phyloP scores from a whole-genome alignment of 2,797 vertebrate species.

The Gallinago solitaria region DNA sequence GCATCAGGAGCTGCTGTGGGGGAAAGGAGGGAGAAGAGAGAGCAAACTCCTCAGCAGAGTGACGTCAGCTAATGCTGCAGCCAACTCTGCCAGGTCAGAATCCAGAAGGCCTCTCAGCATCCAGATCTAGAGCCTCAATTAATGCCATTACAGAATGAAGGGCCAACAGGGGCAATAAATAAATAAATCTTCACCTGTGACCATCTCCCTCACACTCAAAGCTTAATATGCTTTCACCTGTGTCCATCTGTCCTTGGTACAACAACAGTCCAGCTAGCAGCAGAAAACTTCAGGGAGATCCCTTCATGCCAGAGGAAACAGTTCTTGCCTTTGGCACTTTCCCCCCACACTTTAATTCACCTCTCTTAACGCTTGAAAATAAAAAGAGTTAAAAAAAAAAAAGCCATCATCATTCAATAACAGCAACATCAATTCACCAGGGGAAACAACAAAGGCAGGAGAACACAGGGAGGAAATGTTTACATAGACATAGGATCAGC shows the following conservation, averaged over 20 bases:
- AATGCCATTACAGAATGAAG: background rate
- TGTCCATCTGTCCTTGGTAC: background rate
- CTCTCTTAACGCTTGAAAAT: background rate
- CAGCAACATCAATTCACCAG: background rate
- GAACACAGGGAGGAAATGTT: constrained; percentile 36
- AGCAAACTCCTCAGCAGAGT: background rate
- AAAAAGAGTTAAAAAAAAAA: background rate
- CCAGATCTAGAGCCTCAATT: background rate
- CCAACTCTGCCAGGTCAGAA: background rate
- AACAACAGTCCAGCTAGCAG: background rate
- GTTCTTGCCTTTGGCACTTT: background rate
- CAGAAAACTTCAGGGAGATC: background rate
- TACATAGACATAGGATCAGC: background rate
- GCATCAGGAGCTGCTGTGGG: background rate
- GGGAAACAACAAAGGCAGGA: constrained; percentile 39
- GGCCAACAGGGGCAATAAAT: background rate
- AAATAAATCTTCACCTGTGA: background rate
- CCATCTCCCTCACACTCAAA: background rate
- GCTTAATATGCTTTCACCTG: background rate
- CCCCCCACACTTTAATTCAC: background rate
- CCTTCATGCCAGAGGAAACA: background rate
- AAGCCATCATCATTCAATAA: background rate
- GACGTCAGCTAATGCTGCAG: background rate
- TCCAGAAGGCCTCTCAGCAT: background rate
- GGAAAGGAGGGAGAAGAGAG: background rate